Evolutionary conservation across 2,797 vertebrate genomes (phyloP).

Genomic region (Malurus leucopterus): DNA sequence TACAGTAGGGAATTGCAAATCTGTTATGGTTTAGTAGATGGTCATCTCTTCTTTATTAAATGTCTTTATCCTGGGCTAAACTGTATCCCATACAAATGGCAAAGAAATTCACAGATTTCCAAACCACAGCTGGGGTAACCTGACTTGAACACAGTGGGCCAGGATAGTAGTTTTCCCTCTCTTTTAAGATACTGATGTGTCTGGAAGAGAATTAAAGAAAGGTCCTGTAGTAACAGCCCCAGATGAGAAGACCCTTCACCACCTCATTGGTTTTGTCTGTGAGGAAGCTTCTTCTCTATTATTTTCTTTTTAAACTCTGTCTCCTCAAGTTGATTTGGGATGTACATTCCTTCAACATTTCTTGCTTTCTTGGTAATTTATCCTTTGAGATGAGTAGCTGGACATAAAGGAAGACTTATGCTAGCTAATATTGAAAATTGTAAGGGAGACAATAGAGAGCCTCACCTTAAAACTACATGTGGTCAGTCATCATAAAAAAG

Average conservation of each 20-base stretch:
- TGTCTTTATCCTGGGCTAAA: neutral
- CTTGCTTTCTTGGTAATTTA: neutral
- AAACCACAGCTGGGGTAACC: neutral
- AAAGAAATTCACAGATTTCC: neutral
- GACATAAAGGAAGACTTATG: neutral
- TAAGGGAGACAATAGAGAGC: neutral
- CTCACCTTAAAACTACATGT: neutral
- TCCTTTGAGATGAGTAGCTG: neutral
- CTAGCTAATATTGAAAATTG: neutral
- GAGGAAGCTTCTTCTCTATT: neutral
- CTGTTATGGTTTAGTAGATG: neutral
- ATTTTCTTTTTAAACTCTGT: neutral
- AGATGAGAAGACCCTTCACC: neutral
- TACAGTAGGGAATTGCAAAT: slow-evolving; percentile 32
- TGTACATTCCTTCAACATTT: neutral
- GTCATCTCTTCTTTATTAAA: neutral
- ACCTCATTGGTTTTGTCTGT: neutral
- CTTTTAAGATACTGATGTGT: neutral
- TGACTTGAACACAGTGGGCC: neutral
- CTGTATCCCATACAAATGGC: neutral
- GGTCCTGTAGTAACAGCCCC: neutral
- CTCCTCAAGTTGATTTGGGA: neutral
- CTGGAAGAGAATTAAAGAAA: neutral
- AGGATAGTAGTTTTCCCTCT: neutral
- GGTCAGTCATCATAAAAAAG: neutral